These are phyloP conservation scores for Garrulus glandarius DNA, from an alignment of 2,797 vertebrate species.

Conservation along the genomic window DNA sequence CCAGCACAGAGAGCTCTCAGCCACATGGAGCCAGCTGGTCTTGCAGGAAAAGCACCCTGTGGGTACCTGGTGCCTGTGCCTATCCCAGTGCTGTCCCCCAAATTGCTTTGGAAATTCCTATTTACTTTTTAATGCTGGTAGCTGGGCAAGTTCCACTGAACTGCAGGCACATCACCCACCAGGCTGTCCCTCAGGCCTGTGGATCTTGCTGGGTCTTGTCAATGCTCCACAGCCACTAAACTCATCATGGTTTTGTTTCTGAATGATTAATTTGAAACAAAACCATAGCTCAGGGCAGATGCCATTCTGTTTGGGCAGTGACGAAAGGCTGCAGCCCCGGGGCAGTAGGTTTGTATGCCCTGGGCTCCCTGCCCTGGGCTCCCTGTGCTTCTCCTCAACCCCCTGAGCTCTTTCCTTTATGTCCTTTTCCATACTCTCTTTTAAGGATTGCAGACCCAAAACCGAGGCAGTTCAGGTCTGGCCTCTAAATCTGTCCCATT, in stretches of 20 bases:
- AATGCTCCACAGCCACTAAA: background rate
- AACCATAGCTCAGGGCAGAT: background rate
- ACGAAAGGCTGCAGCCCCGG: background rate
- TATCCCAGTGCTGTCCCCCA: background rate
- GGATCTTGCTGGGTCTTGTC: background rate
- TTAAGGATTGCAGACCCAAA: background rate
- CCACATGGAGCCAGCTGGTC: background rate
- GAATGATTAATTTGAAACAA: background rate
- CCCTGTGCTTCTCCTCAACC: background rate
- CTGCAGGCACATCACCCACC: background rate
- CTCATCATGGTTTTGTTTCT: background rate
- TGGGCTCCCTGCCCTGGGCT: background rate
- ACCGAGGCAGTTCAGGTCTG: background rate
- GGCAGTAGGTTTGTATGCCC: background rate
- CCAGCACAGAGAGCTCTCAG: background rate
- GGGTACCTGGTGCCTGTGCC: background rate
- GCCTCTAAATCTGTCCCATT: rapidly evolving
- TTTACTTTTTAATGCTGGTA: background rate
- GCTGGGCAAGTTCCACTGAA: background rate
- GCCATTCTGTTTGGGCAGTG: background rate
- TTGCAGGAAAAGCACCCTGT: background rate
- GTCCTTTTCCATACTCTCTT: background rate
- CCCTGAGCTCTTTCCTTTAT: no score
- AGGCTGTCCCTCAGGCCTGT: background rate
- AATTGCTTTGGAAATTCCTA: background rate